These are phyloP conservation scores for Sparus aurata DNA, from an alignment of 2,797 vertebrate species.

Conservation along the genomic window DNA sequence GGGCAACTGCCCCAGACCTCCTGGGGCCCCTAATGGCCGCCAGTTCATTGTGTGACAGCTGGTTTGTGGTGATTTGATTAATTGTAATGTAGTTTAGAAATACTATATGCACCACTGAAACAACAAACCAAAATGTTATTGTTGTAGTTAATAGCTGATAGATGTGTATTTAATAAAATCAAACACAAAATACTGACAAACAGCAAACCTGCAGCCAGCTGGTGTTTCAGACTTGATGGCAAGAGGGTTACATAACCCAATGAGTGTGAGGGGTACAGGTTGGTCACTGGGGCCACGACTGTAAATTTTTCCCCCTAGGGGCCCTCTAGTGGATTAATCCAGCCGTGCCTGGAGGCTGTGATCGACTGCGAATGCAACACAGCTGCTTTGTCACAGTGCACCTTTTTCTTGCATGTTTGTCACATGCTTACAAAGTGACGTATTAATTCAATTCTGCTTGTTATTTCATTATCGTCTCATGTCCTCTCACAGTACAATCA, in stretches of 20 bases:
- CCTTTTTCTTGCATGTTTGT: background rate
- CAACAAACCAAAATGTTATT: background rate
- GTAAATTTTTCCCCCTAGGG: constrained; percentile 1
- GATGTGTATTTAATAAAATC: background rate
- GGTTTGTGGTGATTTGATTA: constrained; percentile 12
- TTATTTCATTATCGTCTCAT: background rate
- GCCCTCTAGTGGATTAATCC: constrained; percentile 10
- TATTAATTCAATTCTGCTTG: background rate
- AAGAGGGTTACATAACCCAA: background rate
- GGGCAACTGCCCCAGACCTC: constrained; percentile 21
- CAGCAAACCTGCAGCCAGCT: background rate
- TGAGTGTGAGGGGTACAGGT: background rate
- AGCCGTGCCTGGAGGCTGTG: constrained; percentile 10
- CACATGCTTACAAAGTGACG: background rate
- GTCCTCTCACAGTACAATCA: constrained; percentile 19
- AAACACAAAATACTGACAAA: background rate
- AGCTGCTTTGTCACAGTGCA: constrained; percentile 1
- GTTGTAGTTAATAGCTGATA: background rate
- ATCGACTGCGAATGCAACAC: background rate
- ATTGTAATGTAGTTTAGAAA: background rate
- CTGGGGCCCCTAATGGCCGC: constrained; percentile 10
- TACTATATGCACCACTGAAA: background rate
- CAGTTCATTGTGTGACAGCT: constrained; percentile 4
- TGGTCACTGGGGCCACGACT: background rate
- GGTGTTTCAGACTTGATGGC: background rate